Evolutionary conservation across 1,140 invertebrate genomes (phyloP), one percentile per base, ranked within the genome.

Genomic region (Protaetia brevitarsis): DNA sequence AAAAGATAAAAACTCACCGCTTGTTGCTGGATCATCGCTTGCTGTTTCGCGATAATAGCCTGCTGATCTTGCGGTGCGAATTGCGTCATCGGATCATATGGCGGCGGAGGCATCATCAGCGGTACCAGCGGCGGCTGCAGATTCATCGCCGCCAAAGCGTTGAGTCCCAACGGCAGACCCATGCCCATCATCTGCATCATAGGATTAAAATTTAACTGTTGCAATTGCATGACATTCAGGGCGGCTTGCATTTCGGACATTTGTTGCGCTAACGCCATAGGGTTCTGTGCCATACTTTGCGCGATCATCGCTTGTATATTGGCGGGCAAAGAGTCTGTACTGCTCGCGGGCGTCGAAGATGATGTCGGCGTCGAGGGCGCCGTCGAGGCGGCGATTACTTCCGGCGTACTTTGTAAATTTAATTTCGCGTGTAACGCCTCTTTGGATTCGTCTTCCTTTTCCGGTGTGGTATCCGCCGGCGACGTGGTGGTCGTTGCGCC

Each of bases 181-280:
- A 95, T 83, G n/a, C 88, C 89, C 83, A 95, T 88, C 85, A 87
- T 88, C 73, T 87, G 86, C 89, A 91, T 90, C 83, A 91, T 87
- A n/a, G 89, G 89, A 77, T 91, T 90, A 69, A 91, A 84, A 70
- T 88, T 87, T n/a, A 91, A 81, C 75, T 94, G 92, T 71, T 93
- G 91, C 27, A 95, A 81, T 76, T 96, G 93, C 85, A 96, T 90
- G 6, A 93, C 89, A 74, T 92, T 95, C 1, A 95, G 78, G 29
- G 91, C 91, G 3, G 90, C 90, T 73, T 93, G 90, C 87, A 94
- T 90, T 77, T 94, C 89, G 51, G 88, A 87, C 82, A 93, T 88
- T 77, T 92, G 89, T 72, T 91, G 89, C 1, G 89, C 89, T 10
- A 91, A 75, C 10, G 88, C 82, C 68, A 87, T 81, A 72, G 85